Conservation (phyloP, 2,888 invertebrate species). For the Sarcophaga variegata region DNA sequence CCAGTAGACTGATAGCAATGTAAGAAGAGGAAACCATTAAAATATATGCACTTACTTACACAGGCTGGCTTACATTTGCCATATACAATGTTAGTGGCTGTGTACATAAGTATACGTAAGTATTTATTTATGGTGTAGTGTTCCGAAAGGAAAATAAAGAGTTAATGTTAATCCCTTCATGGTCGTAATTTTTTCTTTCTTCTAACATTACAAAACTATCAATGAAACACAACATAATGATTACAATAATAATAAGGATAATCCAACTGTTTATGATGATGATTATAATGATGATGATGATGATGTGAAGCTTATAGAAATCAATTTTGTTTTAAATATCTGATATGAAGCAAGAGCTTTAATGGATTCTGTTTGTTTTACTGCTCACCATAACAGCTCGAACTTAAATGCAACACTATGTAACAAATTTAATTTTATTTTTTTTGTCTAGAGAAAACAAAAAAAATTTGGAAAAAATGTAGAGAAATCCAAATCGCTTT, state of each 20-base stretch:
- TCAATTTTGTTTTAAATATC: constrained; percentile 18
- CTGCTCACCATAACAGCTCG: not conserved
- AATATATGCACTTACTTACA: not conserved
- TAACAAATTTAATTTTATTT: too few species aligned
- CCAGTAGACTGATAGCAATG: constrained; percentile 41
- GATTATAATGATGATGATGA: not conserved
- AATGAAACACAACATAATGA: not conserved
- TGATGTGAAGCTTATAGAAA: constrained; percentile 25
- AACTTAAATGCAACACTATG: too few species aligned
- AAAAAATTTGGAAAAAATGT: too few species aligned
- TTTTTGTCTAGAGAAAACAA: too few species aligned
- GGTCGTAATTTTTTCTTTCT: too few species aligned
- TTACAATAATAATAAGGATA: constrained; percentile 24
- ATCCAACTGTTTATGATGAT: constrained; percentile 17
- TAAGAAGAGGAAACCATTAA: constrained; percentile 21
- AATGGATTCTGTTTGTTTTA: constrained; percentile 60
- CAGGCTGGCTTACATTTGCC: not conserved
- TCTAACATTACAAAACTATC: too few species aligned
- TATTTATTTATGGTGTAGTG: not conserved
- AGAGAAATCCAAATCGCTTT: too few species aligned
- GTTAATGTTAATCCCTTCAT: too few species aligned
- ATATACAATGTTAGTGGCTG: not conserved
- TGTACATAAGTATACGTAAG: not conserved
- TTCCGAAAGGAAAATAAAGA: too few species aligned
- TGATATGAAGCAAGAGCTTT: constrained; percentile 53